Evolutionary conservation across 2,888 invertebrate genomes (phyloP), one percentile per base, ranked within the genome.

Genomic region (Agapetus fuscipes): DNA sequence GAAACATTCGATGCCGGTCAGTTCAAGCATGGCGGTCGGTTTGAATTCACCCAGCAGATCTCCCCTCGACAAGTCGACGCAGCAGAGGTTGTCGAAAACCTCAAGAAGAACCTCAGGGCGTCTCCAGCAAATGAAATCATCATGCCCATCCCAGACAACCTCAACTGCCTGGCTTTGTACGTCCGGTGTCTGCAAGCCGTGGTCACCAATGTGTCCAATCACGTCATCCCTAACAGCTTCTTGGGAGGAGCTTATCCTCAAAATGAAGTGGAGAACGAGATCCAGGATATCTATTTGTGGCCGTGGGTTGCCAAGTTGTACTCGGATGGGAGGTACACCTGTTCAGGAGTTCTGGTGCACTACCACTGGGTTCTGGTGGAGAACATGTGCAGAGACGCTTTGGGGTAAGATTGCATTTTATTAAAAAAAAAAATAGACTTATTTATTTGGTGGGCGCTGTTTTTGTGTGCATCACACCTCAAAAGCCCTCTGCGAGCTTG

Each of bases 271-370:
- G 28, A 39, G 34, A 58, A 59, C 36, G 48, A 54, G 27, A 48
- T 54, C 26, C 55, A 60, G 50, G 60, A 56, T 17, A 52, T 56
- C 17, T 63, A 64, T 49, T 50, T 61, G 41, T 77, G 78, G 72
- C 83, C 85, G 0, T 88, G 87, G 87, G 62, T 78, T 52, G 83
- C 78, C 0, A 78, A 80, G 51, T 64, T 89, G 35, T 83, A 75
- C 56, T 64, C 73, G 1, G 76, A 86, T 53, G 87, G 88, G 2
- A 56, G 63, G 41, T 79, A 80, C 46, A 72, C 62, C 51, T 86
- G 87, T 53, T 69, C 78, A 30, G 86, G 83, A 3, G 69, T 79
- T 24, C 61, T 88, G 38, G 56, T 88, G 29, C 74, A 80, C 48
- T 54, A 64, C 2, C 60, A 74, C 12, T 85, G 85, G 83, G 66